Evolutionary conservation across 1,140 invertebrate genomes (phyloP).

Genomic region (Hylaeus anthracinus): DNA sequence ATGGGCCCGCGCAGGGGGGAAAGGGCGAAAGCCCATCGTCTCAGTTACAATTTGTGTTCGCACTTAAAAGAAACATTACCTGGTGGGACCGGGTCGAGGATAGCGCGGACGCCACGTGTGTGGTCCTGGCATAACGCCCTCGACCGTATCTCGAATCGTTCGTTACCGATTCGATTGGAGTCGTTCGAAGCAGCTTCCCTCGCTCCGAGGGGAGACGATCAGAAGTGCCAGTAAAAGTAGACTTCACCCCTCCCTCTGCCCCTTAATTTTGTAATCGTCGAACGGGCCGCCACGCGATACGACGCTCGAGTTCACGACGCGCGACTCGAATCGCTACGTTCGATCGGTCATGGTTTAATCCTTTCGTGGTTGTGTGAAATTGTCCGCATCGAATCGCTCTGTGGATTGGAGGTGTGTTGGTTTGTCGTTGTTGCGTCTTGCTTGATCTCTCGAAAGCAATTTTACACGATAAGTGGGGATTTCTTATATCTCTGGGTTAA

Average conservation of each 20-base stretch:
- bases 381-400: too few relatives aligned
- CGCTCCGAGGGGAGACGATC: slow-evolving; percentile 13
- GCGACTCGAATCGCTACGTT: background rate
- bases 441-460: too few relatives aligned
- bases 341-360: too few relatives aligned
- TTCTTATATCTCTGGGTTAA: too few relatives aligned
- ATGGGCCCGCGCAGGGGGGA: slow-evolving; percentile 22
- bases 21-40: slow-evolving; percentile 70
- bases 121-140: slow-evolving; percentile 72
- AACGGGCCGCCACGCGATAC: background rate
- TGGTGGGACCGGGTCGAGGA: slow-evolving; percentile 68
- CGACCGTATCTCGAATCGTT: slow-evolving; percentile 77
- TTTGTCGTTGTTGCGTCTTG: too few relatives aligned
- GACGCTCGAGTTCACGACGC: background rate
- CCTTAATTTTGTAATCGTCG: slow-evolving; percentile 32
- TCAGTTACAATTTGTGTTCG: slow-evolving; percentile 81
- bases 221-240: slow-evolving; percentile 60
- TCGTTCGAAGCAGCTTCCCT: slow-evolving; percentile 31
- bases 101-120: slow-evolving; percentile 73
- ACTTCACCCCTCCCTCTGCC: slow-evolving; percentile 4
- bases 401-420: too few relatives aligned
- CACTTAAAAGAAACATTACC: slow-evolving; percentile 81
- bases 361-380: too few relatives aligned
- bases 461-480: too few relatives aligned
- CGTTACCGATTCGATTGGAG: slow-evolving; percentile 79